These are phyloP conservation scores for Girardinichthys multiradiatus DNA, from an alignment of 2,113 vertebrate genomes.

Conservation along the genomic window DNA sequence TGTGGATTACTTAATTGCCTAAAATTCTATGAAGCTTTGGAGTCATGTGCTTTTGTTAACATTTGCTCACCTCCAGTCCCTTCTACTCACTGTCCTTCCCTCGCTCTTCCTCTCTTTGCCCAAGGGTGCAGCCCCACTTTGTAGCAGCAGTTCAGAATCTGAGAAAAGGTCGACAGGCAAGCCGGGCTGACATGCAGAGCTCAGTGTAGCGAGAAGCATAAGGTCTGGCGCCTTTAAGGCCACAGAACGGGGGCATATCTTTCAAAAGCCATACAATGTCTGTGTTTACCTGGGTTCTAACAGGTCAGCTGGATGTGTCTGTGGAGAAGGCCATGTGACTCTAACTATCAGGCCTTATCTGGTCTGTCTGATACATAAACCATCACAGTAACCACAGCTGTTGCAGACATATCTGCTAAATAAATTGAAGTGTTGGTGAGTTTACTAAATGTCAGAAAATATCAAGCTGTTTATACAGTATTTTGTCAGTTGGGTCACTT, in stretches of 20 bases:
- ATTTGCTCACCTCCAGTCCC: constrained; percentile 2
- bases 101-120: constrained; percentile 21
- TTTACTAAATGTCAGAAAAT: constrained; percentile 75
- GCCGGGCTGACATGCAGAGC: constrained; percentile 33
- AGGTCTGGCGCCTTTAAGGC: constrained; percentile 36
- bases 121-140: constrained; percentile 18
- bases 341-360: constrained; percentile 58
- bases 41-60: constrained; percentile 28
- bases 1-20: constrained; percentile 18
- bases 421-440: constrained; percentile 48
- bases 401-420: constrained; percentile 37
- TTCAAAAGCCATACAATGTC: constrained; percentile 40
- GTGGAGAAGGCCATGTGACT: constrained; percentile 50
- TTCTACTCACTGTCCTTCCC: neutral
- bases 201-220: constrained; percentile 47
- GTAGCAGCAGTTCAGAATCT: constrained; percentile 46
- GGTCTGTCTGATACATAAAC: constrained; percentile 28
- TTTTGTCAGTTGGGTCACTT: constrained; percentile 36
- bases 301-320: constrained; percentile 45
- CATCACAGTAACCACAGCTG: constrained; percentile 22
- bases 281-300: constrained; percentile 54
- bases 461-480: constrained; percentile 45
- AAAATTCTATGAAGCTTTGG: constrained; percentile 27
- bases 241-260: constrained; percentile 26
- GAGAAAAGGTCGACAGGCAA: constrained; percentile 60